These are phyloP conservation scores for Steinernema carpocapsae DNA, from an alignment of 2,888 invertebrate species.

Conservation along the genomic window DNA sequence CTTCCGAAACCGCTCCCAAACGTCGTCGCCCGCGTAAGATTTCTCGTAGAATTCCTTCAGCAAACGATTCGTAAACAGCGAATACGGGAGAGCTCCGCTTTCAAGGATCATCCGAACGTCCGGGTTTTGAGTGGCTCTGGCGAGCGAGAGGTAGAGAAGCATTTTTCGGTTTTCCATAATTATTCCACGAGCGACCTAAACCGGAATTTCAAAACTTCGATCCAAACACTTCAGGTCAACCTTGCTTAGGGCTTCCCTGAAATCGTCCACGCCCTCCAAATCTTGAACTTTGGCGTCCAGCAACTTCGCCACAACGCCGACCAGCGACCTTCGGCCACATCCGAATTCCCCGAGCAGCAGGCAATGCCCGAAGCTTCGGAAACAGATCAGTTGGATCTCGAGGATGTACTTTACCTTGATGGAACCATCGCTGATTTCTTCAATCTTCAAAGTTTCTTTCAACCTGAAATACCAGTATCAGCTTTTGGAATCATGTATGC, in stretches of 20 bases:
- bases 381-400: neutral
- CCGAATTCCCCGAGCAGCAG: conserved; percentile 15
- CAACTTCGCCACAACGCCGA: neutral
- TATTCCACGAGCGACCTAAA: neutral
- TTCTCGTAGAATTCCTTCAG: conserved; percentile 1
- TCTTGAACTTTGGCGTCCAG: neutral
- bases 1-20: neutral
- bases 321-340: neutral
- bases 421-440: neutral
- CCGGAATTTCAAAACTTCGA: neutral
- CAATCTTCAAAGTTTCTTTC: neutral
- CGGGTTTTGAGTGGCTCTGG: neutral
- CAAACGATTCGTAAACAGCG: neutral
- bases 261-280: neutral
- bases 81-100: neutral
- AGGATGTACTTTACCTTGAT: neutral
- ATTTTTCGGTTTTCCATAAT: neutral
- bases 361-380: neutral
- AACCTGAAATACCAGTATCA: neutral
- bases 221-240: neutral
- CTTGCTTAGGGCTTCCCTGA: neutral
- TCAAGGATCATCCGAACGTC: conserved; percentile 19
- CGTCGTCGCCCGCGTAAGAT: neutral
- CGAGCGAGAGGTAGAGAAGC: neutral
- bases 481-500: neutral